A percentile compares a stretch with the other conserved stretches of the same genome.
Conservation (phyloP, 2,888 invertebrate genomes). For the Drosophila demipolita region DNA sequence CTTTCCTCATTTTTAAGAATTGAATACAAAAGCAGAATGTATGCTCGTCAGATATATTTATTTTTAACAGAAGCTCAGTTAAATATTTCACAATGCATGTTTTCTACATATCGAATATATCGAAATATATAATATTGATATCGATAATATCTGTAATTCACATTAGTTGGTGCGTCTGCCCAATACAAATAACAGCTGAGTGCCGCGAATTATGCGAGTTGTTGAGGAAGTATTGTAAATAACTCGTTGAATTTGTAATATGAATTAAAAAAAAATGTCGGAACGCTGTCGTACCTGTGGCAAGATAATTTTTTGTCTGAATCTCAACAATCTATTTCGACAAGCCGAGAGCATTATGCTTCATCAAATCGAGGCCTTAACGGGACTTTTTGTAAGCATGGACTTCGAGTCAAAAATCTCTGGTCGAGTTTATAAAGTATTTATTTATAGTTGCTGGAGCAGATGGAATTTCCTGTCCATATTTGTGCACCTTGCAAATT, state of each 20-base stretch:
- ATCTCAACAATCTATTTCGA: slow-evolving; percentile 50
- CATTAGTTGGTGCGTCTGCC: slow-evolving; percentile 7
- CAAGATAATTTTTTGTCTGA: slow-evolving; percentile 52
- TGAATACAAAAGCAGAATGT: neutral
- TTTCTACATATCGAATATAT: neutral
- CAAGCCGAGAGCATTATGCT: slow-evolving; percentile 57
- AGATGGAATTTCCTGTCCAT: slow-evolving; percentile 39
- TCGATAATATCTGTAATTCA: neutral
- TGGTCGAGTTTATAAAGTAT: neutral
- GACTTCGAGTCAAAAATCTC: neutral
- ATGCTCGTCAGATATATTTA: neutral
- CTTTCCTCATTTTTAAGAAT: neutral
- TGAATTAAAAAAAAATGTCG: slow-evolving; percentile 61
- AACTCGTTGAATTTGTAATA: slow-evolving; percentile 21
- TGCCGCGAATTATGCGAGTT: slow-evolving; percentile 30
- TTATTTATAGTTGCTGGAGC: slow-evolving; percentile 40
- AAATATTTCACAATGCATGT: neutral
- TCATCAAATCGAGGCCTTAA: slow-evolving; percentile 66
- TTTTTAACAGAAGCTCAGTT: neutral
- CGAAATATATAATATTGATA: too few relatives aligned
- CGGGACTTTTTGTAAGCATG: slow-evolving; percentile 64
- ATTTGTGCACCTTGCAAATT: slow-evolving; percentile 67
- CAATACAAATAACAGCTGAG: slow-evolving; percentile 40
- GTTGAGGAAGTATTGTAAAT: slow-evolving; percentile 10
- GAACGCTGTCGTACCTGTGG: slow-evolving; percentile 67